These are phyloP conservation scores for Champsocephalus gunnari DNA, from an alignment of 2,797 vertebrate genomes.

Conservation along the genomic window DNA sequence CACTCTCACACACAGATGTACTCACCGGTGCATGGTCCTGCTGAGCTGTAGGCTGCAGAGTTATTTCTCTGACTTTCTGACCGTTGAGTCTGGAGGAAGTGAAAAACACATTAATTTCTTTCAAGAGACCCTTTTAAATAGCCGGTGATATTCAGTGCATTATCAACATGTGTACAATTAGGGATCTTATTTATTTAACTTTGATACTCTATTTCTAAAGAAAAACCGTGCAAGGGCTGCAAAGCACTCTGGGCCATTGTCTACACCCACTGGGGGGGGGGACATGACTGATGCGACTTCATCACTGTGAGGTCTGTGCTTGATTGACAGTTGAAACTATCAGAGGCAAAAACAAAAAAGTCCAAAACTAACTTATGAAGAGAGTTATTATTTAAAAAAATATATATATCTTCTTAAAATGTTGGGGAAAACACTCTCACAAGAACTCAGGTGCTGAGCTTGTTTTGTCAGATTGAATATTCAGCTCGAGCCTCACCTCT, in stretches of 20 bases:
- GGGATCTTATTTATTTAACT: not conserved
- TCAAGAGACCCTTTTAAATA: too few species aligned
- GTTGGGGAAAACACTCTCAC: not conserved
- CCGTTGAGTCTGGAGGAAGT: conserved; percentile 35
- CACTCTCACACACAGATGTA: conserved; percentile 16
- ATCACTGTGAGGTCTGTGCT: not conserved
- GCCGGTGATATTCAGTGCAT: not conserved
- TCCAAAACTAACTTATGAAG: too few species aligned
- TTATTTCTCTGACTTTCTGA: conserved; percentile 34
- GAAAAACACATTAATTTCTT: not conserved
- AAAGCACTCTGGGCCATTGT: not conserved
- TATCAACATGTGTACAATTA: too few species aligned
- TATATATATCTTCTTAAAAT: not conserved
- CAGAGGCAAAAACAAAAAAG: too few species aligned
- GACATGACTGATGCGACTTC: not conserved
- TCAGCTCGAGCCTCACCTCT: conserved; percentile 44
- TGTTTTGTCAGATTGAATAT: not conserved
- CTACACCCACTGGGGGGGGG: not conserved
- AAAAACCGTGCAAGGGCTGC: not conserved
- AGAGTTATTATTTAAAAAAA: not conserved
- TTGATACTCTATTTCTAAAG: not conserved
- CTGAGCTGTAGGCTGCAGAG: conserved; percentile 36
- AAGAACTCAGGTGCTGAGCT: not conserved
- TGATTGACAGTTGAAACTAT: not conserved
- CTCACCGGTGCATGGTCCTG: conserved; percentile 58